Conservation (phyloP, 1,140 invertebrate species). For the Helicoverpa zea region DNA sequence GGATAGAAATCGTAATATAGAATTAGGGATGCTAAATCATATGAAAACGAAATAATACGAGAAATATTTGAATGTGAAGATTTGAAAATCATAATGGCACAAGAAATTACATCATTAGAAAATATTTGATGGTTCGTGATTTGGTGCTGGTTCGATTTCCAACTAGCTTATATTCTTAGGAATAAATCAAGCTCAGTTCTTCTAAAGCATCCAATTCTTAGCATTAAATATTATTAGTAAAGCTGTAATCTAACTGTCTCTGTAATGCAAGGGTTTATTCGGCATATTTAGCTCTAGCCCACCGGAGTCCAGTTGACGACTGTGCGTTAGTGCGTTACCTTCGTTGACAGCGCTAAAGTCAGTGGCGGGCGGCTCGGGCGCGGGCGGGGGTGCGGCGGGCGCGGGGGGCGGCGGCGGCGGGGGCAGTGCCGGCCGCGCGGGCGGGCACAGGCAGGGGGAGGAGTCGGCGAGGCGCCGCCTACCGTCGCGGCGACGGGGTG, state of each 20-base stretch:
- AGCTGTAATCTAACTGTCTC: constrained; percentile 4
- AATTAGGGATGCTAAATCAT: not conserved
- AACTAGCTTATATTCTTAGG: not conserved
- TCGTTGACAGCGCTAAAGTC: constrained; percentile 84
- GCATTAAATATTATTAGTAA: constrained; percentile 17
- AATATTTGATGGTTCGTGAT: too few species aligned
- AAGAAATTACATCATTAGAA: too few species aligned
- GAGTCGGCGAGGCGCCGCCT: constrained; percentile 60
- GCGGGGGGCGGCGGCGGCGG: constrained; percentile 60
- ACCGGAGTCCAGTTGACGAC: constrained; percentile 68
- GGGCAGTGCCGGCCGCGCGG: constrained; percentile 50
- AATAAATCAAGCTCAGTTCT: not conserved
- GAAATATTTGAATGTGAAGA: too few species aligned
- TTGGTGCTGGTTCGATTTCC: not conserved
- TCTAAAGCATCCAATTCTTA: constrained; percentile 11
- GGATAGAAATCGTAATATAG: too few species aligned
- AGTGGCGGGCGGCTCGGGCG: constrained; percentile 56
- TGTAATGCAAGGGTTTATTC: not conserved
- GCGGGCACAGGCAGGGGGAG: constrained; percentile 54
- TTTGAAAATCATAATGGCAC: too few species aligned
- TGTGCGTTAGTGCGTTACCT: constrained; percentile 71
- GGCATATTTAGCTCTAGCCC: not conserved
- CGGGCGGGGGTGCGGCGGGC: constrained; percentile 50
- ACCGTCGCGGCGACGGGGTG: constrained; percentile 61
- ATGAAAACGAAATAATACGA: not conserved